Evolutionary conservation across 2,797 vertebrate species (phyloP).

Genomic region (Helostoma temminkii): DNA sequence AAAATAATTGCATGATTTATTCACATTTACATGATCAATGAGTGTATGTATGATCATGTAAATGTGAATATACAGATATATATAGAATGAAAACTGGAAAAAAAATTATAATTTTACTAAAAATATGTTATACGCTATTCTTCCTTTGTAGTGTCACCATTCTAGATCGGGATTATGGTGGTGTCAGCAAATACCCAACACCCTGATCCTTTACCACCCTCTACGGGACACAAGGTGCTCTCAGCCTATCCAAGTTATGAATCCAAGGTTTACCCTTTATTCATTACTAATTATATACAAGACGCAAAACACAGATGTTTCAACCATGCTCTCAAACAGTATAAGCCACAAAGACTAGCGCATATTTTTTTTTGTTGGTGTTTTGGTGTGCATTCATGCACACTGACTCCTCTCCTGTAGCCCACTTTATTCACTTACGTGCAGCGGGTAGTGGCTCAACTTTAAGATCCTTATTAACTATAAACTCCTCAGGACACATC

Average conservation of each 20-base stretch:
- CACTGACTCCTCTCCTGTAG: neutral
- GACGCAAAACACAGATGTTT: neutral
- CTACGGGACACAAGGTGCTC: too few species aligned
- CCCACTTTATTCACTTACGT: neutral
- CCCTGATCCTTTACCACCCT: too few species aligned
- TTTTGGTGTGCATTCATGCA: neutral
- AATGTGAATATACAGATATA: too few species aligned
- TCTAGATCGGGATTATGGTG: neutral
- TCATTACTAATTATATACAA: neutral
- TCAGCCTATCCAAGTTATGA: neutral
- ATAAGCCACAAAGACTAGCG: too few species aligned
- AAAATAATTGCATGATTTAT: neutral
- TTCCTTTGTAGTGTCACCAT: neutral
- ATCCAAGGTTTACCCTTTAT: neutral
- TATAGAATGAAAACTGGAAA: too few species aligned
- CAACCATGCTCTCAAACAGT: neutral
- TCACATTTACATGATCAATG: too few species aligned
- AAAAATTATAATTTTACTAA: neutral
- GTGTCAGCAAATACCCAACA: too few species aligned
- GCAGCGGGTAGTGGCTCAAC: neutral
- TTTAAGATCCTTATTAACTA: neutral
- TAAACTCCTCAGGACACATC: neutral
- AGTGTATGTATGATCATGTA: too few species aligned
- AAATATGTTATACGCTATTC: neutral
- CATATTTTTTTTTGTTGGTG: too few species aligned